These are phyloP conservation scores for Dolichomitus sp. DNA, from an alignment of 2,888 invertebrate species.

Conservation along the genomic window DNA sequence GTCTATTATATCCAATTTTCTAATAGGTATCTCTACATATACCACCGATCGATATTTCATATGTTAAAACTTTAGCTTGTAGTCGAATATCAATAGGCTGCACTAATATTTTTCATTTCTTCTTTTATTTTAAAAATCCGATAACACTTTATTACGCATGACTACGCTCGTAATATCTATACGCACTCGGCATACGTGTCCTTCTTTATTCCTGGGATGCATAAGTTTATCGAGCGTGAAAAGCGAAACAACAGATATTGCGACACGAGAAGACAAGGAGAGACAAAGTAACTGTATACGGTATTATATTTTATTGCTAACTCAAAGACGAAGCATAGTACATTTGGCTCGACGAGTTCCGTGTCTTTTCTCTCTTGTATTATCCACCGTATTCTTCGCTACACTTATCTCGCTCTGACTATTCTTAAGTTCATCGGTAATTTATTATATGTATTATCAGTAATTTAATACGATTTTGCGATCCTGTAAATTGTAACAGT, in stretches of 20 bases:
- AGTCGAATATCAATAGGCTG: background rate
- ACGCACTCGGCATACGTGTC: conserved; percentile 41
- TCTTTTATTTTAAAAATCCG: conserved; percentile 39
- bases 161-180: conserved; percentile 51
- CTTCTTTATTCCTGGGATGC: conserved; percentile 58
- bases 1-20: conserved; percentile 46
- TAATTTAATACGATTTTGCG: conserved; percentile 49
- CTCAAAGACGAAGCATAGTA: conserved; percentile 69
- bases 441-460: conserved; percentile 44
- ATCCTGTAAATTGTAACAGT: conserved; percentile 28
- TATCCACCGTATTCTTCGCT: conserved; percentile 9
- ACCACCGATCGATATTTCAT: conserved; percentile 32
- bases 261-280: conserved; percentile 53
- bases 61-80: conserved; percentile 30
- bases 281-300: conserved; percentile 68
- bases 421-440: conserved; percentile 22
- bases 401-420: conserved; percentile 1
- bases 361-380: conserved; percentile 37
- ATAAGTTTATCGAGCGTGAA: conserved; percentile 71
- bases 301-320: conserved; percentile 71
- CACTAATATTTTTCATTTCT: conserved; percentile 12
- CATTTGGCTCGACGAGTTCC: conserved; percentile 64
- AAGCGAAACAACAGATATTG: conserved; percentile 49
- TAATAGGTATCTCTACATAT: conserved; percentile 25
- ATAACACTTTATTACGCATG: conserved; percentile 63